A percentile compares a stretch with the other conserved stretches of the same genome.
Evolutionary conservation across 2,113 vertebrate genomes (phyloP).

Genomic region (Campylomormyrus numenius): DNA sequence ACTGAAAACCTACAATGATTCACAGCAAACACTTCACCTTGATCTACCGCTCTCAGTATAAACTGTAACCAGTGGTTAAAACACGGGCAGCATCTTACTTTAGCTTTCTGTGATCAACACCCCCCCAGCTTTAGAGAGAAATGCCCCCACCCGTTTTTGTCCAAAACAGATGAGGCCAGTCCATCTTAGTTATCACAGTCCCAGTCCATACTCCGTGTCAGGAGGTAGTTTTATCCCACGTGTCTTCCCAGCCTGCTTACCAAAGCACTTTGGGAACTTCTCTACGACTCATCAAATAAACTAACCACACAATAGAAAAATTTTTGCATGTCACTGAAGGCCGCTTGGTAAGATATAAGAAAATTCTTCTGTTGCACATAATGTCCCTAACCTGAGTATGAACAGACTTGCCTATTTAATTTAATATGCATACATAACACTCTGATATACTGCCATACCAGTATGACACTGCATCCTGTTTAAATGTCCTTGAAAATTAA

Average conservation of each 20-base stretch:
- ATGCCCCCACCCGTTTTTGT: neutral
- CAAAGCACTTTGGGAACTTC: neutral
- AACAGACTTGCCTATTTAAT: neutral
- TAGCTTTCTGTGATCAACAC: neutral
- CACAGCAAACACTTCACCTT: neutral
- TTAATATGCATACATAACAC: neutral
- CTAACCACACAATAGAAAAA: neutral
- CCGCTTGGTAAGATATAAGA: neutral
- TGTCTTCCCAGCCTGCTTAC: neutral
- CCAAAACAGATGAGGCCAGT: neutral
- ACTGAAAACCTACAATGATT: neutral
- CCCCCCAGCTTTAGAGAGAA: neutral
- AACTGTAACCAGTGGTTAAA: neutral
- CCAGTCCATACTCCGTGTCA: neutral
- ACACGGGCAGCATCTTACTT: neutral
- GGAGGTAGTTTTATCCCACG: neutral
- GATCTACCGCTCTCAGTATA: neutral
- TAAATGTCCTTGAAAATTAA: neutral
- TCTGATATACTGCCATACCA: neutral
- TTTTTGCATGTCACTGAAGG: neutral
- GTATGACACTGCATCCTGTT: neutral
- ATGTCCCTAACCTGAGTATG: neutral
- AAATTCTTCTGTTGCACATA: neutral
- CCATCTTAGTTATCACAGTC: neutral
- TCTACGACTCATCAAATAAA: neutral